Base-by-base conservation (phyloP, 1,140 invertebrate species). In the Orussus abietinus region DNA sequence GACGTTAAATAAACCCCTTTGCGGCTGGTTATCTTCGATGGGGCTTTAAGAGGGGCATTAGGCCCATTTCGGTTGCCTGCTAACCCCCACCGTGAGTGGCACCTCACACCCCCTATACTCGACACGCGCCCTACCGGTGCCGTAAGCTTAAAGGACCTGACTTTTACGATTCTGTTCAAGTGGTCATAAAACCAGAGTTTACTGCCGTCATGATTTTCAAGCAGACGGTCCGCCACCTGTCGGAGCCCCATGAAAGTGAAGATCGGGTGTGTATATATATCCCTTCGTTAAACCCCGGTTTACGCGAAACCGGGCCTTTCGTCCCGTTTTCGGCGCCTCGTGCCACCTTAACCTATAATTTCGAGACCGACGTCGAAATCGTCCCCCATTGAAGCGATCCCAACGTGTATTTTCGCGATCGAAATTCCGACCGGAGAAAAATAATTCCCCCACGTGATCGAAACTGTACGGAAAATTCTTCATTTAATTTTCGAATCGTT, bases 121-220 rank as follows among this genome's bases (percentile, higher is more conserved):
- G 69, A 68, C 71, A 74, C 71, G 69, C 69, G 71, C 68, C 70
- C 66, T 62, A 59, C 67, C 39, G 13, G 49, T 49, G 45, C 60
- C 55, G 57, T 62, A 61, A 62, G 65, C 66, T 70, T 64, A 71
- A 65, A 69, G 68, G 62, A 62, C 69, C 66, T 72, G 71, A 72
- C 71, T 74, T 74, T 74, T 74, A 74, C 67, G 71, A 74, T 74
- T 74, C 67, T 72, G 71, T 72, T 72, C 68, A 72, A 74, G 71
- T 74, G 71, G 67, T 72, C 69, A 69, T 74, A 74, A 74, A 74
- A 72, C 63, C 64, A 57, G 51, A 71, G 62, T 74, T 74, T 72
- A 74, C 70, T 66, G 55, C 71, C 69, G 62, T 71, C 71, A 74
- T 74, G 71, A 74, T 74, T 74, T 70, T 70, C 67, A 68, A 71